Evolutionary conservation across 2,888 invertebrate genomes (phyloP).

Genomic region (Patella caerulea): DNA sequence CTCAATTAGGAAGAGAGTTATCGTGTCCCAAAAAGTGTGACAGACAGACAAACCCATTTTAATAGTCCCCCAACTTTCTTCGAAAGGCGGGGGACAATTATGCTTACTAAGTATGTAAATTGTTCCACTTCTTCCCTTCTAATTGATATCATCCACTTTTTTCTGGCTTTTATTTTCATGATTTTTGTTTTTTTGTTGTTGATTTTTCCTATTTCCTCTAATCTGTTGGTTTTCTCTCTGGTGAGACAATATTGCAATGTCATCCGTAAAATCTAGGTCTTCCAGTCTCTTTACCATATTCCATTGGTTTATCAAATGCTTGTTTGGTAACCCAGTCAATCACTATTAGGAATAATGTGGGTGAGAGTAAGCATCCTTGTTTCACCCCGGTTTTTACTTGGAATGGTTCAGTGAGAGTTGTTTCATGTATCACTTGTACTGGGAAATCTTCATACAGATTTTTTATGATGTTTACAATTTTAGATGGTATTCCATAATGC

Average conservation of each 20-base stretch:
- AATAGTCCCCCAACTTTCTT: too few relatives aligned
- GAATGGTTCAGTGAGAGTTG: neutral
- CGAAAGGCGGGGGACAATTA: too few relatives aligned
- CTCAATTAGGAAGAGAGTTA: too few relatives aligned
- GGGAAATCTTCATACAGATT: neutral
- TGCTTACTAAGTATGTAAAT: neutral
- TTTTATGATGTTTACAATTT: neutral
- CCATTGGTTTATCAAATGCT: neutral
- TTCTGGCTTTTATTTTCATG: constrained; percentile 21
- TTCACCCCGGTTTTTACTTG: neutral
- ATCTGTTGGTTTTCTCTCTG: neutral
- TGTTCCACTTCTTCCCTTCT: neutral
- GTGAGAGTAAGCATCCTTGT: neutral
- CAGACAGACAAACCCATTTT: too few relatives aligned
- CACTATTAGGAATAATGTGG: neutral
- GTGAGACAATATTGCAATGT: neutral
- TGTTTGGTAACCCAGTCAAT: neutral
- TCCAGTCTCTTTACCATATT: neutral
- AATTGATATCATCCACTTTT: neutral
- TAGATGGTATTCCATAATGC: neutral
- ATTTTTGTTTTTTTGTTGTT: constrained; percentile 21
- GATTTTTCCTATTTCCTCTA: constrained; percentile 4
- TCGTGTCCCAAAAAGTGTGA: too few relatives aligned
- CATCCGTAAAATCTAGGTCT: neutral
- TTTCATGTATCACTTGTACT: neutral